Evolutionary conservation across 2,113 vertebrate genomes (phyloP), one percentile per base, ranked within the genome.

Genomic region (Sinosuthora webbiana): DNA sequence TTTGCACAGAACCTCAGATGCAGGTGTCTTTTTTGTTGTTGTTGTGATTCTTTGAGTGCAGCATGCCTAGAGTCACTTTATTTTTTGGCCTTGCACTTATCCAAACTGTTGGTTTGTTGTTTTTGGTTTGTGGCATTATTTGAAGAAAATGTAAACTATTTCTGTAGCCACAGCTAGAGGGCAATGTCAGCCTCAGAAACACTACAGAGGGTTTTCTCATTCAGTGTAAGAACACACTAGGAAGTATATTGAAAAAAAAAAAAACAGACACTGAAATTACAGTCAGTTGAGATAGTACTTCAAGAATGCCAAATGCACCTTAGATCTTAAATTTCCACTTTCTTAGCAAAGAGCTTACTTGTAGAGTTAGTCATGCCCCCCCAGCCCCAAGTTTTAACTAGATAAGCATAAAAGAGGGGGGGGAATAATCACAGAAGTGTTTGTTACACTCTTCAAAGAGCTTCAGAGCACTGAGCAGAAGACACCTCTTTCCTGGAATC

Each of bases 131-230:
- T 13, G 57, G n/a, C 13, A 10, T 33, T 75, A 31, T 27, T 84
- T 94, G 70, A 87, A 65, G 78, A 85, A 89, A 47, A 33, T 23
- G 14, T 27, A 49, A 87, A 30, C 11, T 13, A 10, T 60, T 94
- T 47, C 50, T 89, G 42, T 33, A 65, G 39, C 73, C 7, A 25
- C 87, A 76, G 81, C 91, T 94, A 95, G 95, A 93, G 94, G 96
- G 95, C 95, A 79, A 52, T 22, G 2, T 64, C 62, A 62, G 57
- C 84, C 55, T 87, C 19, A 15, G 52, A 65, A 91, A 20, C 62
- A 50, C 31, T 62, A 24, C 0, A 37, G 31, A 73, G 33, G 11
- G 27, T 59, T 59, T 35, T 68, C 31, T 37, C 11, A 4, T 76
- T 83, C 35, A 9, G 8, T 62, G 35, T 62, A 37, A 83, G 37